Evolutionary conservation across 1,140 invertebrate genomes (phyloP).

Genomic region (Protaetia brevitarsis): DNA sequence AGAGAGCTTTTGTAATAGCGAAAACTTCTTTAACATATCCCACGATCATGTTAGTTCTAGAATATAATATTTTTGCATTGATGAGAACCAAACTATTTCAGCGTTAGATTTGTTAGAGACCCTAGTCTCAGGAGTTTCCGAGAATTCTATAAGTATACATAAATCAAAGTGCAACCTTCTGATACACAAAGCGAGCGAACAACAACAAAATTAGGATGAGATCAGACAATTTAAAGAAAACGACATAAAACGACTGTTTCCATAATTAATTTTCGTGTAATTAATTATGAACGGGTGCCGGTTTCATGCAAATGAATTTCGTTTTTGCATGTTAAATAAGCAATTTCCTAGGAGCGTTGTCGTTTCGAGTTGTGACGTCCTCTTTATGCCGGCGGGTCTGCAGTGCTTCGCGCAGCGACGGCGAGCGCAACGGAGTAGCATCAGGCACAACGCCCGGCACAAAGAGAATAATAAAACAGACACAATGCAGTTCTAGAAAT

Average conservation of each 20-base stretch:
- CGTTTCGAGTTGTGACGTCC: background rate
- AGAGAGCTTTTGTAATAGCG: no score
- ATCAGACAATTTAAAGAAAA: background rate
- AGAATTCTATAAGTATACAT: no score
- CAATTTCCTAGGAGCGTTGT: background rate
- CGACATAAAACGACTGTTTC: background rate
- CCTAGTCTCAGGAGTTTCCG: no score
- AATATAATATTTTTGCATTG: no score
- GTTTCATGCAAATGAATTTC: slow-evolving; percentile 10
- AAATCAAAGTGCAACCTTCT: no score
- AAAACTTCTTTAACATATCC: no score
- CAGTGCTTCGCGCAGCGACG: background rate
- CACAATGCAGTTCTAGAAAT: slow-evolving; percentile 14
- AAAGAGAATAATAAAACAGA: slow-evolving; percentile 13
- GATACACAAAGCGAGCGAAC: no score
- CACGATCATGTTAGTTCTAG: no score
- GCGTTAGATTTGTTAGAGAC: no score
- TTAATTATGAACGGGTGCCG: slow-evolving; percentile 3
- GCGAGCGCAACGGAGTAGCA: background rate
- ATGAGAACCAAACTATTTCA: no score
- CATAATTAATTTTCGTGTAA: slow-evolving; percentile 9
- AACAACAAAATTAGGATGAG: no score
- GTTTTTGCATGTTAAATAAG: slow-evolving; percentile 2
- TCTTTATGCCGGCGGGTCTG: background rate
- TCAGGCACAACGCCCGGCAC: background rate